Evolutionary conservation across 2,113 vertebrate species (phyloP), one percentile per base, ranked within the genome.

Genomic region (Coregonus clupeaformis): DNA sequence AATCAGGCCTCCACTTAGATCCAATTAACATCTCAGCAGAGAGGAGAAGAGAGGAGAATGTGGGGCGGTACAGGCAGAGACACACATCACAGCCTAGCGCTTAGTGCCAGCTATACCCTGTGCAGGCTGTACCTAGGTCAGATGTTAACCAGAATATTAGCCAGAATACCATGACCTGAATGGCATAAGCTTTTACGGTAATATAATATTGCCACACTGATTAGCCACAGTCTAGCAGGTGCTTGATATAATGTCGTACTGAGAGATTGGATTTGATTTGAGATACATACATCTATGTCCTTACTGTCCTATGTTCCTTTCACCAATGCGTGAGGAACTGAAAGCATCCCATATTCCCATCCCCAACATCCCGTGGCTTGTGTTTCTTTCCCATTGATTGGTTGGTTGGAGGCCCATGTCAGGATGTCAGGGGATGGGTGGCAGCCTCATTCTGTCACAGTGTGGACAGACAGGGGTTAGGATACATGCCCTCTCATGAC

Each of bases 1-100:
- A 91, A 92, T 93, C 87, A 92, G 90, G 87, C 80, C 88, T 91
- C 85, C 86, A 83, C 87, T 91, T 85, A 86, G 86, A 90, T 90
- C 90, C 87, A 79, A 89, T 92, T 91, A 91, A 80, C 87, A 89
- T 92, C 86, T 87, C 89, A 86, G 80, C 47, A 63, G 89, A 85
- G 86, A 88, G 20, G 81, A 55, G 73, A 29, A 2, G 2, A 42
- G 36, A 42, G 9, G 36, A 42, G 36, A 42, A 7, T 0, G 2
- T 11, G 36, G 36, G 36, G 36, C 36, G 36, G 2, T 42, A 42
- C 36, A 42, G 36, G 36, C 36, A 42, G 36, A 42, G 36, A 42
- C 36, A 42, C 32, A 36, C 36, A 42, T 2, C 36, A 42, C 36
- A 42, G 36, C 9, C 36, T 42, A 42, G 36, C 7, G 36, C 7